phyloP scores from a whole-genome alignment of 2,113 vertebrate species.

The Salvelinus sp. region DNA sequence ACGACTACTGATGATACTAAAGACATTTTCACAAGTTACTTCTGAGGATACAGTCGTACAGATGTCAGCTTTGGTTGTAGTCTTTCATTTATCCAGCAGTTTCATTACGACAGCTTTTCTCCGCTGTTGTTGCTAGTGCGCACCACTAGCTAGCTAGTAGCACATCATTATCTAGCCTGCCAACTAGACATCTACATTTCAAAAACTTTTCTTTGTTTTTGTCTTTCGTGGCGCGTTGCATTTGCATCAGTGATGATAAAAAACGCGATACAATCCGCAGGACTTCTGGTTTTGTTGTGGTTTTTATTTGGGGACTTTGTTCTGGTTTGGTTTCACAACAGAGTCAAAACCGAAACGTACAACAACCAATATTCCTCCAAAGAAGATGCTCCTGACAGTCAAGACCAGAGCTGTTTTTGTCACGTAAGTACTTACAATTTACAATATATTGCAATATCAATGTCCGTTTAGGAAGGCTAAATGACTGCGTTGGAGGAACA shows the following conservation, averaged over 20 bases:
- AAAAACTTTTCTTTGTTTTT: neutral
- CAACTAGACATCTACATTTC: neutral
- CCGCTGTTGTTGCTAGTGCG: neutral
- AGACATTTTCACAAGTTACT: too few relatives aligned
- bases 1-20: too few relatives aligned
- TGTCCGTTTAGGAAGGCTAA: neutral
- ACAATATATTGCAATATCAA: neutral
- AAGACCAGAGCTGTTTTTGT: slow-evolving; percentile 77
- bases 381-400: slow-evolving; percentile 15
- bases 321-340: slow-evolving; percentile 65
- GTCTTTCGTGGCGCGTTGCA: neutral
- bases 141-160: neutral
- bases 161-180: neutral
- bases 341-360: slow-evolving; percentile 39
- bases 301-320: slow-evolving; percentile 60
- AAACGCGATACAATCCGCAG: slow-evolving; percentile 25
- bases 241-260: slow-evolving; percentile 57
- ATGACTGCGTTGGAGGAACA: neutral
- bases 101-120: too few relatives aligned
- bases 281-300: slow-evolving; percentile 53
- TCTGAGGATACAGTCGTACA: too few relatives aligned
- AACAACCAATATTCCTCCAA: slow-evolving; percentile 26
- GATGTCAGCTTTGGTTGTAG: too few relatives aligned
- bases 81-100: too few relatives aligned
- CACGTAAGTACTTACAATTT: slow-evolving; percentile 62